A percentile compares a stretch with the other conserved stretches of the same genome.
Conservation (phyloP, 92 coral and sea anemone genomes). For the Zoanthus sociatus region DNA sequence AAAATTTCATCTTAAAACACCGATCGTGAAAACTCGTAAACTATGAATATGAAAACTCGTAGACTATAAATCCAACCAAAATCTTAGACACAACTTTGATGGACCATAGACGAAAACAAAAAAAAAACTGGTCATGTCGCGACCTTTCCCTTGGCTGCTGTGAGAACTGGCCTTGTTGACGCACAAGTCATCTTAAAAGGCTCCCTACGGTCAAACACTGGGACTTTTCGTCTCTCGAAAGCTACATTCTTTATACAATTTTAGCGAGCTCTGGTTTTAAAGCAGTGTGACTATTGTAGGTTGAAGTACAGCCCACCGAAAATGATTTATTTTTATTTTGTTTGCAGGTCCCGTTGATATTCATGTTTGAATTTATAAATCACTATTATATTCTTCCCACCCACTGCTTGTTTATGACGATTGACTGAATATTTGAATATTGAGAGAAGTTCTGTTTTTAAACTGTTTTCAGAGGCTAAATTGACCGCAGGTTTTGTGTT, state of each 20-base stretch:
- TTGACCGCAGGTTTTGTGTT: neutral
- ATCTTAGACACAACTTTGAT: slow-evolving; percentile 37
- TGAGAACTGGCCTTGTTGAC: neutral
- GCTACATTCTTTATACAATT: neutral
- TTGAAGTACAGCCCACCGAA: slow-evolving; percentile 36
- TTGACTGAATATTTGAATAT: slow-evolving; percentile 7
- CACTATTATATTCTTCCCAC: neutral
- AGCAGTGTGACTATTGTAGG: slow-evolving; percentile 25
- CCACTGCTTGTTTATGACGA: slow-evolving; percentile 19
- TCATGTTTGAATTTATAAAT: slow-evolving; percentile 4
- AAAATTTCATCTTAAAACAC: neutral
- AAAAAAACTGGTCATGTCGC: neutral
- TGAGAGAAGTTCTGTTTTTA: neutral
- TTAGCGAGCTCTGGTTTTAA: neutral
- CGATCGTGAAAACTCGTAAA: neutral
- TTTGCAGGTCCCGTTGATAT: slow-evolving; percentile 16
- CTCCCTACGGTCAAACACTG: neutral
- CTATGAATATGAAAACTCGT: neutral
- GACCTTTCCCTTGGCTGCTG: slow-evolving; percentile 27
- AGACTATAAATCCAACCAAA: slow-evolving; percentile 12
- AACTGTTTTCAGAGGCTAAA: neutral
- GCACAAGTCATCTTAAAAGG: neutral
- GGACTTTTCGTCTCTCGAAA: neutral
- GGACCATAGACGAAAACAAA: slow-evolving; percentile 5
- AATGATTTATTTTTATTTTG: slow-evolving; percentile 40